Percentiles rank a stretch among this genome's conserved stretches.
These are phyloP conservation scores for Limnephilus marmoratus DNA, from an alignment of 2,888 invertebrate species.

Conservation along the genomic window DNA sequence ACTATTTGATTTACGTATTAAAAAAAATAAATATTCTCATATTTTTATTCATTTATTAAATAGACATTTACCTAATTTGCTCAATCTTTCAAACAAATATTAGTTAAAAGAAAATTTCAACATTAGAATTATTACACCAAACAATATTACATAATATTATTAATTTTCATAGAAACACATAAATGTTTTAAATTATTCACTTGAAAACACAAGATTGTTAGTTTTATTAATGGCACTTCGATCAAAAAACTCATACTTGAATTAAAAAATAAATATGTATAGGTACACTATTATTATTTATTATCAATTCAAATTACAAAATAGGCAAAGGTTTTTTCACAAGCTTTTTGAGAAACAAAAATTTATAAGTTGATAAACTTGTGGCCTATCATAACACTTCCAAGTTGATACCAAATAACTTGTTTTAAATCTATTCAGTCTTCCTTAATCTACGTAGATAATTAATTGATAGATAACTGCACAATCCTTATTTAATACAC, in stretches of 20 bases:
- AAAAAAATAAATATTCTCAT: not conserved
- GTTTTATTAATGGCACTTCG: not conserved
- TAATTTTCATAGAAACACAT: not conserved
- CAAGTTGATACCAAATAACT: conserved; percentile 7
- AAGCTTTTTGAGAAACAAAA: not conserved
- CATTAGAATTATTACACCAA: not conserved
- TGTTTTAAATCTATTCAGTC: conserved; percentile 46
- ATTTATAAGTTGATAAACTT: not conserved
- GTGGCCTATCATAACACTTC: not conserved
- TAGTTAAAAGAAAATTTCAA: not conserved
- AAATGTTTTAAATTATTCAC: not conserved
- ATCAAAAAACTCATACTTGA: not conserved
- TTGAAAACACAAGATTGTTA: not conserved
- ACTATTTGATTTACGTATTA: not conserved
- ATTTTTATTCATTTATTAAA: not conserved
- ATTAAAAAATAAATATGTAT: not conserved
- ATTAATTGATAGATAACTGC: not conserved
- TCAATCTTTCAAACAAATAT: not conserved
- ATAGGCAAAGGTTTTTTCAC: not conserved
- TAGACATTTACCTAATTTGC: not conserved
- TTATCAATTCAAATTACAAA: not conserved
- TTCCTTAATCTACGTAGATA: conserved; percentile 20
- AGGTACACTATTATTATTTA: not conserved
- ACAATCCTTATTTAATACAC: not conserved
- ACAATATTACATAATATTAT: not conserved